Percentiles rank a stretch among this genome's conserved stretches.
phyloP scores from a whole-genome alignment of 92 coral and sea anemone species.

The Porites cylindrica region DNA sequence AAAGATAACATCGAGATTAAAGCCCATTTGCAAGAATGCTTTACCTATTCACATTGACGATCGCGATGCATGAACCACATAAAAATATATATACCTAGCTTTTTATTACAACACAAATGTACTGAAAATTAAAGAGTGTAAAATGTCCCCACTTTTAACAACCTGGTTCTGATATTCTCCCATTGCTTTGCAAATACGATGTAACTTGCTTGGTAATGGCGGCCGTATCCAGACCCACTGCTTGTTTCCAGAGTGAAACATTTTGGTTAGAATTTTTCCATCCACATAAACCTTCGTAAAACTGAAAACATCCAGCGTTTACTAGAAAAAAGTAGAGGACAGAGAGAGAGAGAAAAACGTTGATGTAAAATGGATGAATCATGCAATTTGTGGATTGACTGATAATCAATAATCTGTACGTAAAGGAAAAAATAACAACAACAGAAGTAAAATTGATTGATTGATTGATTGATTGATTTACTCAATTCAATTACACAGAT shows the following conservation, averaged over 20 bases:
- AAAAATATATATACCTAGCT: too few relatives aligned
- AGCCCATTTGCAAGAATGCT: too few relatives aligned
- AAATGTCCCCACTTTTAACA: too few relatives aligned
- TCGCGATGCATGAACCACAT: neutral
- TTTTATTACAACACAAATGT: too few relatives aligned
- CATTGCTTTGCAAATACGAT: neutral
- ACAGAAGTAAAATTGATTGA: too few relatives aligned
- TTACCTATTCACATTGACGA: too few relatives aligned
- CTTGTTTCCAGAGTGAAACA: neutral
- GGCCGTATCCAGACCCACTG: neutral
- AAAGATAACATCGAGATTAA: too few relatives aligned
- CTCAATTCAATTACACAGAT: too few relatives aligned
- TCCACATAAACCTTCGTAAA: conserved; percentile 35
- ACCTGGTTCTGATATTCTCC: neutral
- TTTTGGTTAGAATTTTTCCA: conserved; percentile 16
- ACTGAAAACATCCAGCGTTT: conserved; percentile 16
- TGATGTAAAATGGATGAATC: neutral
- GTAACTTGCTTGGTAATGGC: neutral
- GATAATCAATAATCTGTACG: too few relatives aligned
- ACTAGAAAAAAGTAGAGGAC: neutral
- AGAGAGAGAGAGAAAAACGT: neutral
- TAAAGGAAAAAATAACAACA: too few relatives aligned
- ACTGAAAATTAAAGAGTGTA: neutral
- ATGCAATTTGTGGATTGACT: too few relatives aligned
- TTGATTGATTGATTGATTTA: neutral